Evolutionary conservation across 2,113 vertebrate genomes (phyloP).

Genomic region (Fregata magnificens): DNA sequence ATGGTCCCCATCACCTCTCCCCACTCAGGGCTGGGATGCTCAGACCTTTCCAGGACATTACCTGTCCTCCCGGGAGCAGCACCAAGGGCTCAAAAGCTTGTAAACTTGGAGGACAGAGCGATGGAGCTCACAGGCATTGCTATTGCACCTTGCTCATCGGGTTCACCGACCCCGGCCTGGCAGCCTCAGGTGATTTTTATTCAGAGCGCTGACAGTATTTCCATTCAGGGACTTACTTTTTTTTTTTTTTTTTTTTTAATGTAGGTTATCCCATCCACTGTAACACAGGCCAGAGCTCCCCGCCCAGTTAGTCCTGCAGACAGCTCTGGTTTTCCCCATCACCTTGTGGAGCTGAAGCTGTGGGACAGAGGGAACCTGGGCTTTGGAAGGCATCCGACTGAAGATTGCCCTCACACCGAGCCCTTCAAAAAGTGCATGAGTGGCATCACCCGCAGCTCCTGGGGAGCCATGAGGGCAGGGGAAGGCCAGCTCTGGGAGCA

Average conservation of each 20-base stretch:
- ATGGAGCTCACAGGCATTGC: background rate
- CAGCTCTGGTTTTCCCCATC: background rate
- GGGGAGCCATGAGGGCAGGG: background rate
- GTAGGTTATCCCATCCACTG: background rate
- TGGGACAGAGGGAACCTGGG: background rate
- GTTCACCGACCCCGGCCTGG: background rate
- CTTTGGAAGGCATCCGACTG: background rate
- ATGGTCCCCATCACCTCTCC: background rate
- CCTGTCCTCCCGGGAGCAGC: background rate
- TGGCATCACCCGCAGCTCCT: rapidly evolving
- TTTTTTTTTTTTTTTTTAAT: background rate
- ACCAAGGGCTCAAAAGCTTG: background rate
- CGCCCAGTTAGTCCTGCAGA: background rate
- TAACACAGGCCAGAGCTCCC: background rate
- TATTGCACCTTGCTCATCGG: background rate
- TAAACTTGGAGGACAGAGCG: background rate
- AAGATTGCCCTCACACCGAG: rapidly evolving
- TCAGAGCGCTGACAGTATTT: background rate
- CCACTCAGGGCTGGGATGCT: background rate
- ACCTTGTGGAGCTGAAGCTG: background rate
- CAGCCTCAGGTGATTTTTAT: background rate
- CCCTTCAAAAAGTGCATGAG: background rate
- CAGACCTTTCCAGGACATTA: rapidly evolving
- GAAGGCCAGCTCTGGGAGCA: background rate
- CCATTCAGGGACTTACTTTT: background rate